phyloP scores from a whole-genome alignment of 1,140 invertebrate genomes.

The Drosophila gunungcola region DNA sequence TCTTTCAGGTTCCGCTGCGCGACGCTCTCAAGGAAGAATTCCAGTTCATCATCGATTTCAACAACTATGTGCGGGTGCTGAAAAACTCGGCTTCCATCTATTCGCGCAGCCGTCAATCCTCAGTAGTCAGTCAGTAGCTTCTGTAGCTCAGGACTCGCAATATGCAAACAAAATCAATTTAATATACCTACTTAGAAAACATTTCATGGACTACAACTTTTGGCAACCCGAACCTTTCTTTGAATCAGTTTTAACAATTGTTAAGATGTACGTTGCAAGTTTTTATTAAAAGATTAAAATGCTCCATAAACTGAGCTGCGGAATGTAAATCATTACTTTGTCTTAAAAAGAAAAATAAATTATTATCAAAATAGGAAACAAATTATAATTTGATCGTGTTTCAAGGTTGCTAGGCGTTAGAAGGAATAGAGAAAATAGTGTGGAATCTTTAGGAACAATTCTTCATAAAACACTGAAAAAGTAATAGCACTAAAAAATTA shows the following conservation, averaged over 20 bases:
- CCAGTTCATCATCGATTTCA: conserved; percentile 90
- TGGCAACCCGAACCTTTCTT: neutral
- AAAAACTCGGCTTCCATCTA: conserved; percentile 75
- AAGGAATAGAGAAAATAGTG: no score
- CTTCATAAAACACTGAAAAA: neutral
- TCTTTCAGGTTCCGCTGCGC: conserved; percentile 87
- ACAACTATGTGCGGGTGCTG: conserved; percentile 89
- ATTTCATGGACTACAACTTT: no score
- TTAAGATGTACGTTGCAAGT: neutral
- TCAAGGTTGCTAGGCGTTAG: neutral
- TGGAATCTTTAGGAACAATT: neutral
- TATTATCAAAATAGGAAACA: neutral
- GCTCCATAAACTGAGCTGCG: neutral
- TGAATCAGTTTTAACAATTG: neutral
- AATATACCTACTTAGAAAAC: no score
- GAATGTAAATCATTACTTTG: neutral
- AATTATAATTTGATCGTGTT: neutral
- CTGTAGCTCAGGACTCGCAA: conserved; percentile 37
- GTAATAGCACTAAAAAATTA: no score
- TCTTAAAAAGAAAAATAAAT: neutral
- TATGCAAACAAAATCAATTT: neutral
- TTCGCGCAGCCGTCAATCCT: conserved; percentile 73
- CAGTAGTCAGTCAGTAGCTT: conserved; percentile 57
- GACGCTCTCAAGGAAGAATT: conserved; percentile 90
- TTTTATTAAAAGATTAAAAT: neutral